Evolutionary conservation across 2,888 invertebrate species (phyloP), one percentile per base, ranked within the genome.

Genomic region (Balanococcus diminutus): DNA sequence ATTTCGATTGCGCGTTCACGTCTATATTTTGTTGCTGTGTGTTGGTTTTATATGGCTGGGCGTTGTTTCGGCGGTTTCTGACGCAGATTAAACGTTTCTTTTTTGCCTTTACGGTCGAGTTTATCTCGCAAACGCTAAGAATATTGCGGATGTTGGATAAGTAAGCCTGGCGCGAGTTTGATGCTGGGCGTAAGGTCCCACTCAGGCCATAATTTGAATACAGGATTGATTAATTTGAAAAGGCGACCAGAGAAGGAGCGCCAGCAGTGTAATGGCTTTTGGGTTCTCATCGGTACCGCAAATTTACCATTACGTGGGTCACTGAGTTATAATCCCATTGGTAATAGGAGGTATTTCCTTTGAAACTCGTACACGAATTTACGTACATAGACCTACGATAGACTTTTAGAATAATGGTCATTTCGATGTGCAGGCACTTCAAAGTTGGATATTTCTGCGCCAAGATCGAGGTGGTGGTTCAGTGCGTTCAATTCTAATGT

Each of bases 21-120:
- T 72, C 2, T 31, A 31, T 72, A 72, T 16, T 8, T 22, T 28
- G 31, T 25, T 72, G 16, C 14, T 14, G 6, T 36, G 8, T 42
- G 42, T 16, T 25, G 31, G 72, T 72, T 72, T 72, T 72, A 31
- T 56, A 22, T 22, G 56, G 56, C 9, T 56, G 56, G 56, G 56
- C 56, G 72, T 72, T 72, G 72, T 25, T 72, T 31, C 31, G 72
- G 72, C 16, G 28, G 72, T 31, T 72, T 72, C 31, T 72, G 72
- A 72, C 72, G 72, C 72, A 31, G 72, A 72, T 72, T 72, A 72
- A 72, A 72, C 72, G 72, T 72, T 72, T 31, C 72, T 72, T 72
- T 31, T 72, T 72, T 72, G 31, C 72, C 31, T 31, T 16, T 4
- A 19, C 6, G 56, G 9, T 56, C 56, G 16, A 11, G 72, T 31